Percentiles rank a stretch among this genome's conserved stretches.
Evolutionary conservation across 2,888 invertebrate species (phyloP).

Genomic region (Scrobipalpa atriplicella): DNA sequence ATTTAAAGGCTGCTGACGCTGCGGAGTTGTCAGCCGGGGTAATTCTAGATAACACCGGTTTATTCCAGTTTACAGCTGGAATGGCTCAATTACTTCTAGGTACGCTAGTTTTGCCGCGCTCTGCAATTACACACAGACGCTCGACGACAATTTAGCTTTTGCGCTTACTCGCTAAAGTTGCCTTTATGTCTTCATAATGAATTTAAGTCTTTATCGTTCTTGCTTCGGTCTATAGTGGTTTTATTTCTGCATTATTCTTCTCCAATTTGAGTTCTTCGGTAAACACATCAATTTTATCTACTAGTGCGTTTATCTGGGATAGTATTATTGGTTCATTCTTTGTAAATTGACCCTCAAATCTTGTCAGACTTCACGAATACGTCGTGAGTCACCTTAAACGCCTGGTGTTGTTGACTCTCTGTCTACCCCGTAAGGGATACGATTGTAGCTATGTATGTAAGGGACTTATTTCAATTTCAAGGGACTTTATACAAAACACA

Average conservation of each 20-base stretch:
- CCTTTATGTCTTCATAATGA: slow-evolving; percentile 10
- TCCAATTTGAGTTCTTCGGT: too few relatives aligned
- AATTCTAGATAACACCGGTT: slow-evolving; percentile 19
- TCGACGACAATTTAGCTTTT: slow-evolving; percentile 17
- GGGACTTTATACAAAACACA: too few relatives aligned
- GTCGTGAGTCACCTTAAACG: too few relatives aligned
- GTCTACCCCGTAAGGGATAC: too few relatives aligned
- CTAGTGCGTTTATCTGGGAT: too few relatives aligned
- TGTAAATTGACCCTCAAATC: too few relatives aligned
- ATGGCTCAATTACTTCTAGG: slow-evolving; percentile 18
- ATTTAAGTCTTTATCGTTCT: slow-evolving; percentile 1
- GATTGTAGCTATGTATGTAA: too few relatives aligned
- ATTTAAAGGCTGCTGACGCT: slow-evolving; percentile 13
- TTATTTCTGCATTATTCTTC: background rate
- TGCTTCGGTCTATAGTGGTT: background rate
- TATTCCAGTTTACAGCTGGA: slow-evolving; percentile 20
- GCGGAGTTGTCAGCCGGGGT: slow-evolving; percentile 18
- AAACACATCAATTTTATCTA: too few relatives aligned
- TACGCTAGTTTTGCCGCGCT: slow-evolving; percentile 14
- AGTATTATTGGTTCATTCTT: too few relatives aligned
- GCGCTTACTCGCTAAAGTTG: slow-evolving; percentile 9
- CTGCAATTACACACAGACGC: slow-evolving; percentile 16
- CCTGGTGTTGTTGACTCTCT: too few relatives aligned
- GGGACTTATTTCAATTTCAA: too few relatives aligned
- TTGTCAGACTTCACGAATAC: too few relatives aligned